Base-by-base conservation (phyloP, 2,797 vertebrate species). In the Darevskia nairensis region DNA sequence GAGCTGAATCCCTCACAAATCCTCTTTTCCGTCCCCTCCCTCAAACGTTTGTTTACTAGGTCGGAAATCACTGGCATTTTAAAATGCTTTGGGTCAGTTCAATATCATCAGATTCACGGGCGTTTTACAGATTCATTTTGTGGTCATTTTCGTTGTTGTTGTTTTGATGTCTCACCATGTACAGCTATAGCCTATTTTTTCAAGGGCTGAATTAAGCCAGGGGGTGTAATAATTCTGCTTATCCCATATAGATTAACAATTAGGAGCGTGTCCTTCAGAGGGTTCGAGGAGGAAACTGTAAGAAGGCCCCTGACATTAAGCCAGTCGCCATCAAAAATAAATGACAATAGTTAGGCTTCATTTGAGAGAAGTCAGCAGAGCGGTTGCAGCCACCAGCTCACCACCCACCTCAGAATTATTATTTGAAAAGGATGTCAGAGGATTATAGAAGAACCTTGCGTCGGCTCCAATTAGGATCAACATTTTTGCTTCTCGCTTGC, bases 391-490 rank as follows among this genome's bases (percentile, higher is more conserved):
- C 93, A 93, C 93, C 96, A 95, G 93, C 96, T 95, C 95, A 96
- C 96, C 94, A 96, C 95, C 97, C 96, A 96, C 96, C 96, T 95
- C 95, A 95, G 96, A 96, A 95, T 95, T 95, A 96, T 96, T 95
- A 96, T 96, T 95, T 96, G 95, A 95, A 95, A 96, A 96, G 95
- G 96, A 96, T 95, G 97, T 96, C 95, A 94, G 96, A 90, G 96
- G 96, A 96, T 97, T 96, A 97, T 87, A 96, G 96, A 96, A 95
- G 94, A 96, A 95, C 95, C 96, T 95, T 88, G 90, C 94, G 96
- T 96, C 97, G 92, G 94, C 96, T 97, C 96, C 97, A 97, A 97
- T 97, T 97, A 97, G 95, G 93, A 97, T 97, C 96, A 96, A 95
- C 95, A 94, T 93, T 93, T 87, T 92, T 64, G 80, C 93, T 85